Percentiles rank a stretch among this genome's conserved stretches.
These are phyloP conservation scores for Sebastes baramenuke DNA, from an alignment of 2,797 vertebrate genomes.

Conservation along the genomic window DNA sequence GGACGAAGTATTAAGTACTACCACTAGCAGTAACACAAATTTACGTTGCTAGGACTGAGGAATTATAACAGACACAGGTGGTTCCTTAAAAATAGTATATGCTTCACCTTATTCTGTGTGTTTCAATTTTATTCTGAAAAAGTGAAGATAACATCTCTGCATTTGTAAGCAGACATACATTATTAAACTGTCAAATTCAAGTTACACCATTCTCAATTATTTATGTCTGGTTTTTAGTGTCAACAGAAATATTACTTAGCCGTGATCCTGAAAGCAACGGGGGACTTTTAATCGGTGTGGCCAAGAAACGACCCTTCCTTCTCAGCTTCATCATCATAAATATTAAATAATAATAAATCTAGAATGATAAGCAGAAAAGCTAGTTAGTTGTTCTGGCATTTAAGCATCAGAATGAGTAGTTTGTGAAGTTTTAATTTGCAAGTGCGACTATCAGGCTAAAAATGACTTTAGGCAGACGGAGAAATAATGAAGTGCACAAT, in stretches of 20 bases:
- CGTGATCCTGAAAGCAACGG: background rate
- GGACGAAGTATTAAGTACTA: background rate
- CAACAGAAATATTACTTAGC: background rate
- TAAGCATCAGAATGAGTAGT: background rate
- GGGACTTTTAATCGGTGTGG: background rate
- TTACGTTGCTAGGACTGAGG: background rate
- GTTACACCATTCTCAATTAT: background rate
- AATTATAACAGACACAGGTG: background rate
- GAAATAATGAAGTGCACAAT: constrained; percentile 9
- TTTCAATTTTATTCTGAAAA: background rate
- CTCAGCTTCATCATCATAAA: background rate
- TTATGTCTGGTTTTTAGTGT: background rate
- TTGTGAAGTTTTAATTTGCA: constrained; percentile 8
- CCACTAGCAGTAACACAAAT: background rate
- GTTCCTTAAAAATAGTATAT: background rate
- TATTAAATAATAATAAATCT: background rate
- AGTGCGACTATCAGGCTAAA: background rate
- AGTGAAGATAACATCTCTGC: background rate
- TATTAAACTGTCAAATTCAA: background rate
- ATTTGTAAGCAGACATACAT: background rate
- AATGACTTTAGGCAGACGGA: background rate
- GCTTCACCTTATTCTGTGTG: background rate
- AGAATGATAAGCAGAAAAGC: background rate
- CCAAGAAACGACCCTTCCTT: background rate
- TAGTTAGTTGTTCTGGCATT: background rate